Evolutionary conservation across 2,888 invertebrate genomes (phyloP), one percentile per base, ranked within the genome.

Genomic region (Ectemnius cavifrons): DNA sequence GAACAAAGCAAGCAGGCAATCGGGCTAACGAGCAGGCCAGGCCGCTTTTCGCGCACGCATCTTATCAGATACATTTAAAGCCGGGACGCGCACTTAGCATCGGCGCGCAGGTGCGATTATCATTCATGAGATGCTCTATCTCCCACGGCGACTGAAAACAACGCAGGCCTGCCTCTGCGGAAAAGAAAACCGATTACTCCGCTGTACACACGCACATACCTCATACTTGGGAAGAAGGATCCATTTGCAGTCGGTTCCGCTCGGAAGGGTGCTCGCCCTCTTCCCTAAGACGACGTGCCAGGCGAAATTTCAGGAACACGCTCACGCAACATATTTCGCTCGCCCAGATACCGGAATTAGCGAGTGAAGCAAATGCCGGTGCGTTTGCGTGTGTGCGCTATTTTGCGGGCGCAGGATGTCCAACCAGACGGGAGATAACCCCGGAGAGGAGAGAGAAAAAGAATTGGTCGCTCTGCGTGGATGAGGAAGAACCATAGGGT

Each of bases 1-100:
- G 71, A 74, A 82, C 79, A 80, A 82, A 76, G 76, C 69, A 75
- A 64, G 18, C 68, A 68, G 71, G 72, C 76, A 64, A 77, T 75
- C 77, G 77, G 75, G 75, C 37, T 37, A 37, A 37, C 37, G 37
- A 37, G 37, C 52, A 52, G 16, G 52, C 52, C 52, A 52, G 14
- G 16, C 16, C 16, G n/a, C 52, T 52, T 52, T 14, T 52, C 52
- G 52, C 52, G 14, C 52, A 16, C n/a, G 52, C 52, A 14, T n/a
- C 46, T 75, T 76, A 77, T 75, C 77, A 70, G 76, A 75, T 75
- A 72, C 72, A 68, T 67, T 66, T 73, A 27, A 58, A 49, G 18
- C 52, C 56, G 23, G 65, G 63, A 57, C 73, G 61, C 63, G 16
- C 13, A 37, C 58, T 37, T 5, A 60, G 70, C 52, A 61, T 64